Evolutionary conservation across 1,140 invertebrate genomes (phyloP).

Genomic region (Vanessa atalanta): DNA sequence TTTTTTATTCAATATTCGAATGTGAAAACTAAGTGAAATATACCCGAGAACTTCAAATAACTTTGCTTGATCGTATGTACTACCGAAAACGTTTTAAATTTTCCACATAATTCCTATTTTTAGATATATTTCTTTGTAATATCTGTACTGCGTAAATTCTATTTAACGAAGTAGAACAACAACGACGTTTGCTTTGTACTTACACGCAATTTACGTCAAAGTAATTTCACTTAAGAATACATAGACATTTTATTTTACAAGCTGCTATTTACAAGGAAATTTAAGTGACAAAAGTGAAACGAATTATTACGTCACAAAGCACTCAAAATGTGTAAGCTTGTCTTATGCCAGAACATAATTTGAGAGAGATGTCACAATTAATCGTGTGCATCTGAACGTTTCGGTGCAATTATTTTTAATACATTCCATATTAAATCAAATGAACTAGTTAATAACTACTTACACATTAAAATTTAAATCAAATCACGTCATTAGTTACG

Average conservation of each 20-base stretch:
- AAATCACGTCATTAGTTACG: no score
- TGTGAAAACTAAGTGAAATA: background rate
- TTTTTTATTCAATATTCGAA: no score
- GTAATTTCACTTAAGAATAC: slow-evolving; percentile 41
- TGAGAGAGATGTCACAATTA: slow-evolving; percentile 21
- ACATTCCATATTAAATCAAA: no score
- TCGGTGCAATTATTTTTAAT: background rate
- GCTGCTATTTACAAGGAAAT: slow-evolving; percentile 32
- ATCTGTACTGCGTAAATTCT: slow-evolving; percentile 22
- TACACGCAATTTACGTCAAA: slow-evolving; percentile 39
- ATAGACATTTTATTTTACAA: slow-evolving; percentile 33
- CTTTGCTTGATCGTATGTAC: background rate
- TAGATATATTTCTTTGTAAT: slow-evolving; percentile 7
- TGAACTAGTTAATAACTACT: no score
- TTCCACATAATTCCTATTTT: background rate
- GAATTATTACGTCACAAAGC: slow-evolving; percentile 37
- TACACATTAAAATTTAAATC: no score
- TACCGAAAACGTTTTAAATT: background rate
- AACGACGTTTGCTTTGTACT: slow-evolving; percentile 33
- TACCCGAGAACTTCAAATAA: background rate
- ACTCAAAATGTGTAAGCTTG: slow-evolving; percentile 33
- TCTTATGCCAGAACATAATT: slow-evolving; percentile 23
- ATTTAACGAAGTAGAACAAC: slow-evolving; percentile 33
- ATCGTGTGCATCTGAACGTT: background rate
- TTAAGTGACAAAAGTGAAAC: slow-evolving; percentile 38